Percentiles rank a stretch among this genome's conserved stretches.
Evolutionary conservation across 2,888 invertebrate species (phyloP).

Genomic region (Spicauda simplicius): DNA sequence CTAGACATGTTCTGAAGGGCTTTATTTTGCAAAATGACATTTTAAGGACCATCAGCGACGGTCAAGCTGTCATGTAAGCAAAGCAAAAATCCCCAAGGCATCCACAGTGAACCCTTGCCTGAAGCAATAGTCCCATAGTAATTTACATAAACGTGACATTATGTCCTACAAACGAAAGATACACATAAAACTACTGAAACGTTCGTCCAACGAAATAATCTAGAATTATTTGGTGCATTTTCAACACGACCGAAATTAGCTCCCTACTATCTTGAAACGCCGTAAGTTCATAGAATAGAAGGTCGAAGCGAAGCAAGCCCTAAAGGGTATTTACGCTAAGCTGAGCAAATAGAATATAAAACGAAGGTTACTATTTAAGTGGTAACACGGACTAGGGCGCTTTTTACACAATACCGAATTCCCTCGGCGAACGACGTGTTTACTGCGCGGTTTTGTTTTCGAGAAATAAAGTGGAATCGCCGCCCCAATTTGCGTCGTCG

Average conservation of each 20-base stretch:
- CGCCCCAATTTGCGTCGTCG: conserved; percentile 30
- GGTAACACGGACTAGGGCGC: conserved; percentile 26
- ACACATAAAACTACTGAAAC: background rate
- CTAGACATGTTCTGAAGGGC: conserved; percentile 1
- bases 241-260: conserved; percentile 10
- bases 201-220: background rate
- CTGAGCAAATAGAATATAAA: conserved; percentile 34
- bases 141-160: background rate
- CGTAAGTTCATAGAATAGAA: conserved; percentile 5
- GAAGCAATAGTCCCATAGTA: background rate
- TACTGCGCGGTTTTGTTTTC: conserved; percentile 23
- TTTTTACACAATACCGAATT: conserved; percentile 34
- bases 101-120: conserved; percentile 6
- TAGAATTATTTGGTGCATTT: background rate
- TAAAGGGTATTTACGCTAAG: conserved; percentile 35
- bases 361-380: conserved; percentile 34
- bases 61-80: conserved; percentile 16
- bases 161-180: background rate
- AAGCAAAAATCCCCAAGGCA: conserved; percentile 7
- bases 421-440: conserved; percentile 27
- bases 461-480: conserved; percentile 25
- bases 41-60: background rate
- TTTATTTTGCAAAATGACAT: conserved; percentile 18
- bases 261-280: background rate
- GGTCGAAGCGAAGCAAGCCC: conserved; percentile 26